Evolutionary conservation across 2,888 invertebrate species (phyloP), one percentile per base, ranked within the genome.

Genomic region (Eilema sororculum): DNA sequence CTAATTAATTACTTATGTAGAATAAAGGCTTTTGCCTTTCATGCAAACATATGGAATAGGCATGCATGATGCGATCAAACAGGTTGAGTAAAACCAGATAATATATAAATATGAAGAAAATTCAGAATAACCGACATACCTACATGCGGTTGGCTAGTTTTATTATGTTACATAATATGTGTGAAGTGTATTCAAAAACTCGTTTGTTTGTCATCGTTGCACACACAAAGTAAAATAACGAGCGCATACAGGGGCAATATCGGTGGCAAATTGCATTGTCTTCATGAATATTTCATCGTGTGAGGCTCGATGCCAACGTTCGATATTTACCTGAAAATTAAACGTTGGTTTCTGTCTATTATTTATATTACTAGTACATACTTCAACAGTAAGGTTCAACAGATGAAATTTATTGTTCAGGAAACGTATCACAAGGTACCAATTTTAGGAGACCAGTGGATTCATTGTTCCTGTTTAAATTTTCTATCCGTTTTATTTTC

Each of bases 261-360:
- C 86, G 86, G 86, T 84, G 87, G 85, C 89, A 91, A 90, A 91
- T 91, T 90, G 89, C 89, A 80, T 86, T 87, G 86, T 90, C 87
- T 90, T 90, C 90, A 91, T 91, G 90, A 89, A 91, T 91, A 89
- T 90, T 91, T 89, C 90, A 91, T 89, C 82, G 75, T 66, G 76
- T 71, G 76, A 73, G 82, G 83, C 81, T 30, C 78, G 72, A 74
- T 73, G 79, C 68, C 69, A 66, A 57, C 63, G 72, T 68, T 65
- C 77, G 85, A 88, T 90, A 85, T 88, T 87, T 89, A 89, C 88
- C 84, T 84, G 83, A 85, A 89, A 89, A 90, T 89, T 88, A 86
- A 87, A 88, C 83, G 79, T 78, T 62, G 69, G 64, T 70, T 69
- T 75, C 52, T 52, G n/a, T 52, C 30, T 33, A 63, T 67, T 72